Evolutionary conservation across 2,797 vertebrate genomes (phyloP).

Genomic region (Sebastes kiyomatsui): DNA sequence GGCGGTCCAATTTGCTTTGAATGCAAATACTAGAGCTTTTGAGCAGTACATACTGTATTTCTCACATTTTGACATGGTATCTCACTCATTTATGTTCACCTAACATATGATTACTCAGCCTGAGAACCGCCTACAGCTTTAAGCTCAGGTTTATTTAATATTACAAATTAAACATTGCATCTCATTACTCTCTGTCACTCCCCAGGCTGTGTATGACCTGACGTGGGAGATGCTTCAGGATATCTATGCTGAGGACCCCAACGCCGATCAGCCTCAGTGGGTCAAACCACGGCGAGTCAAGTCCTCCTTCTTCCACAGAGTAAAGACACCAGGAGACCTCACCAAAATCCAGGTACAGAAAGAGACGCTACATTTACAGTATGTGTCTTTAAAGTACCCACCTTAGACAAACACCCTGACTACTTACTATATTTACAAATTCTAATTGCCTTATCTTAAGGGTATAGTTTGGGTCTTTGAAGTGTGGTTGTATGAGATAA

Average conservation of each 20-base stretch:
- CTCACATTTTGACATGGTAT: background rate
- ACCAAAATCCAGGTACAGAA: constrained; percentile 88
- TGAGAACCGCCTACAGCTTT: background rate
- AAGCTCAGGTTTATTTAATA: background rate
- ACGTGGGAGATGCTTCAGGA: constrained; percentile 95
- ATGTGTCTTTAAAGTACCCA: background rate
- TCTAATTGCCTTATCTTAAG: background rate
- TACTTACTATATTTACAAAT: background rate
- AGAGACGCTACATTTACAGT: background rate
- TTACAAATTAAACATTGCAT: background rate
- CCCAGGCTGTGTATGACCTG: constrained; percentile 93
- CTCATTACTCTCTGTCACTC: background rate
- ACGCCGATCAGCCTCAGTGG: constrained; percentile 90
- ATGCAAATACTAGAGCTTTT: background rate
- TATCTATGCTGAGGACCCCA: constrained; percentile 93
- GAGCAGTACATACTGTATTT: background rate
- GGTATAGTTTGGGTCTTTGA: no score
- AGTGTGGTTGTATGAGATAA: no score
- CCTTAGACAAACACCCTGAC: background rate
- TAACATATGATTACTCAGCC: background rate
- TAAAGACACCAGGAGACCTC: constrained; percentile 88
- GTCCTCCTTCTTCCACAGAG: constrained; percentile 87
- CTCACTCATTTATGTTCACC: background rate
- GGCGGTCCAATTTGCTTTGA: background rate
- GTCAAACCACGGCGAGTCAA: constrained; percentile 89